Percentiles rank a stretch among this genome's conserved stretches.
Evolutionary conservation across 2,113 vertebrate species (phyloP).

Genomic region (Merops nubicus): DNA sequence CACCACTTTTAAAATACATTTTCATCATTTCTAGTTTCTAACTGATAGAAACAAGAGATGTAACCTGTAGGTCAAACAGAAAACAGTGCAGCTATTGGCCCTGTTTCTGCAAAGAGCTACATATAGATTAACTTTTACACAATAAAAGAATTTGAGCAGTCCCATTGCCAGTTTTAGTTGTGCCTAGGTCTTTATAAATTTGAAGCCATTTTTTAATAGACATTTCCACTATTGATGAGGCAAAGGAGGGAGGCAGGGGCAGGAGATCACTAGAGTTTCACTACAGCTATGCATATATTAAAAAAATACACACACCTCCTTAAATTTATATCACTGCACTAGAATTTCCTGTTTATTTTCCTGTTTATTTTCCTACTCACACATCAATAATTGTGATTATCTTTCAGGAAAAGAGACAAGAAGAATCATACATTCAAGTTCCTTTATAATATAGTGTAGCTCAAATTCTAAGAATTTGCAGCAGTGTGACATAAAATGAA

Average conservation of each 20-base stretch:
- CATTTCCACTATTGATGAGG: not conserved
- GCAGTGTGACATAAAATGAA: not conserved
- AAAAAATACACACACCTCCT: not conserved
- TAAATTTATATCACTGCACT: not conserved
- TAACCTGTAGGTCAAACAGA: not conserved
- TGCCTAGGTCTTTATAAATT: not conserved
- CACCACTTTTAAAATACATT: not conserved
- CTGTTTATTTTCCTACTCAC: no score
- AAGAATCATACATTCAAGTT: not conserved
- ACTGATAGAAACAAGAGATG: not conserved
- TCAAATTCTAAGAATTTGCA: not conserved
- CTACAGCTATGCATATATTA: not conserved
- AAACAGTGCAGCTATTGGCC: not conserved
- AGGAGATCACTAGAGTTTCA: not conserved
- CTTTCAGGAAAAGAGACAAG: not conserved
- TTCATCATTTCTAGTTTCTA: not conserved
- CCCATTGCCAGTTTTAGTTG: accelerated
- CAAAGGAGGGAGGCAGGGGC: accelerated
- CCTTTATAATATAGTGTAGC: not conserved
- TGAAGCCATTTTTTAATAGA: not conserved
- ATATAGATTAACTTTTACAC: not conserved
- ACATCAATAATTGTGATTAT: not conserved
- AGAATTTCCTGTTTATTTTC: not conserved
- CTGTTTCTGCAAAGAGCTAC: not conserved
- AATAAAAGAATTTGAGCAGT: not conserved